A percentile compares a stretch with the other conserved stretches of the same genome.
These are phyloP conservation scores for Leptopilina clavipes DNA, from an alignment of 1,140 invertebrate species.

Conservation along the genomic window DNA sequence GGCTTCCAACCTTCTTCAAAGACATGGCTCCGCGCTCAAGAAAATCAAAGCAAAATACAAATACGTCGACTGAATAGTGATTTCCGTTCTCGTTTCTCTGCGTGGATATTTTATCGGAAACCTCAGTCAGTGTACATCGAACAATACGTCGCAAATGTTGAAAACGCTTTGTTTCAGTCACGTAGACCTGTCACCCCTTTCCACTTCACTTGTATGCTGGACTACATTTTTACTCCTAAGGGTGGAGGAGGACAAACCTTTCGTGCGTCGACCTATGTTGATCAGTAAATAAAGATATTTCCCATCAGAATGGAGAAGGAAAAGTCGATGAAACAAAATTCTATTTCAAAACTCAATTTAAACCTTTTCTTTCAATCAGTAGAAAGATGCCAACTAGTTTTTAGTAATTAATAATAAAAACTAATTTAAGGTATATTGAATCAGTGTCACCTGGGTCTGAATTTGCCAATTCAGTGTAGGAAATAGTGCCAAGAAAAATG, in stretches of 20 bases:
- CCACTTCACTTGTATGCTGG: slow-evolving; percentile 7
- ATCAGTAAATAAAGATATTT: slow-evolving; percentile 9
- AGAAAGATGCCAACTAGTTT: too few species aligned
- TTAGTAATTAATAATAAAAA: too few species aligned
- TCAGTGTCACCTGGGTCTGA: too few species aligned
- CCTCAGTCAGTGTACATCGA: background rate
- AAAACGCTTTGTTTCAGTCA: slow-evolving; percentile 31
- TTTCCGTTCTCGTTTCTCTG: slow-evolving; percentile 22
- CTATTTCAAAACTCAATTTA: too few species aligned
- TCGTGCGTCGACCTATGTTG: slow-evolving; percentile 10
- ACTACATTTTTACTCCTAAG: slow-evolving; percentile 2
- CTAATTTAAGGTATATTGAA: too few species aligned
- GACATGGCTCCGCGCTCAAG: background rate
- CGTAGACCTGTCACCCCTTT: slow-evolving; percentile 31
- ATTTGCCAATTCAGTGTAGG: too few species aligned
- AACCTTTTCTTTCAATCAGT: too few species aligned
- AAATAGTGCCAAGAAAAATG: too few species aligned
- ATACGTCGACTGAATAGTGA: slow-evolving; percentile 23
- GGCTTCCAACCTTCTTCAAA: slow-evolving; percentile 20
- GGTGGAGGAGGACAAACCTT: slow-evolving; percentile 12
- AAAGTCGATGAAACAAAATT: background rate
- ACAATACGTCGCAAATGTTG: slow-evolving; percentile 22
- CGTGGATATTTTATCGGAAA: background rate
- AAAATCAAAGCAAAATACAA: slow-evolving; percentile 18
- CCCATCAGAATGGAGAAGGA: background rate